A percentile compares a stretch with the other conserved stretches of the same genome.
These are phyloP conservation scores for Pyrgus malvae DNA, from an alignment of 2,888 invertebrate genomes.

Conservation along the genomic window DNA sequence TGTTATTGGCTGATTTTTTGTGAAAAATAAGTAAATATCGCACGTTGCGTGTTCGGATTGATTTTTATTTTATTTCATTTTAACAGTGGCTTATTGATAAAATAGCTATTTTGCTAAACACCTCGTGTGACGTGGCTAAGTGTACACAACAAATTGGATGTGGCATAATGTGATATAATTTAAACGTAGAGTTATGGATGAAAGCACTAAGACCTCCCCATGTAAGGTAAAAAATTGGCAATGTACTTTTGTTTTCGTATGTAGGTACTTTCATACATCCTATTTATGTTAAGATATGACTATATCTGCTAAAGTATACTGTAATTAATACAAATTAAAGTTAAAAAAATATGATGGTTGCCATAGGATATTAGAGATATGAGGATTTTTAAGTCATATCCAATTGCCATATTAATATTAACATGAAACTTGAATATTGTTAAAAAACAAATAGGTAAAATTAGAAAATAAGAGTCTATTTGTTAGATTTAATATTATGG, in stretches of 20 bases:
- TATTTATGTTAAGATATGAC: no score
- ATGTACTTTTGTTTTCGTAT: slow-evolving; percentile 38
- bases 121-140: slow-evolving; percentile 65
- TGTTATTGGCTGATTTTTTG: slow-evolving; percentile 9
- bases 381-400: no score
- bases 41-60: slow-evolving; percentile 69
- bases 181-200: slow-evolving; percentile 75
- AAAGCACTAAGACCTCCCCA: slow-evolving; percentile 73
- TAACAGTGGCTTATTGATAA: slow-evolving; percentile 76
- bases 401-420: no score
- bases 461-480: no score
- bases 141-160: slow-evolving; percentile 55
- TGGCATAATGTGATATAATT: slow-evolving; percentile 69
- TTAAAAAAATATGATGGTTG: no score
- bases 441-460: no score
- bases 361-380: no score
- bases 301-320: neutral
- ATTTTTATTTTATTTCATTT: slow-evolving; percentile 73
- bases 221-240: slow-evolving; percentile 75
- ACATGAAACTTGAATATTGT: no score
- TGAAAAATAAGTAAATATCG: slow-evolving; percentile 60
- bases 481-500: no score
- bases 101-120: slow-evolving; percentile 65
- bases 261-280: no score
- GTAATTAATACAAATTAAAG: no score